Base-by-base conservation (phyloP, 1,140 invertebrate species). In the Pygmarrhopalites habei region DNA sequence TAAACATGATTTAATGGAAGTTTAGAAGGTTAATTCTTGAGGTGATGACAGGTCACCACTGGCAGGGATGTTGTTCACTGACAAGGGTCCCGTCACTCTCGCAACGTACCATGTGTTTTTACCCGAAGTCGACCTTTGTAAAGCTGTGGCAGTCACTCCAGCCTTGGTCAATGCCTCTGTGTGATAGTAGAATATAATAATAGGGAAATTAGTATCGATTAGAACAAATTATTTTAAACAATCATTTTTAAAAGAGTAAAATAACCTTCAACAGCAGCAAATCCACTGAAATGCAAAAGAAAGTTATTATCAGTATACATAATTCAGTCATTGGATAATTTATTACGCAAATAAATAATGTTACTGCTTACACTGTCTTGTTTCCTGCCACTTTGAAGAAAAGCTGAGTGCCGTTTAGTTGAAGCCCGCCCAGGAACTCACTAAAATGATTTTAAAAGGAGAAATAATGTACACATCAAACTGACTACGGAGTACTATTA, bases 241-340 rank as follows among this genome's bases (percentile, higher is more conserved):
- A n/a, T n/a, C n/a, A n/a, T n/a, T n/a, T n/a, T n/a, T n/a, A n/a
- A n/a, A n/a, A n/a, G n/a, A n/a, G 15, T 35, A 35, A 35, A 35
- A 35, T 35, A 35, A 68, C 66, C 62, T 58, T 68, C 66, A 52
- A 68, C 39, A 2, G 35, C 30, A 55, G 58, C 55, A 49, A 49
- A 64, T 15, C 62, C 59, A 60, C 39, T 44, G 14, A n/a, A n/a
- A n/a, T n/a, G n/a, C n/a, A n/a, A n/a, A n/a, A n/a, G n/a, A n/a
- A n/a, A n/a, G n/a, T n/a, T n/a, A n/a, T n/a, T n/a, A n/a, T n/a
- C n/a, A n/a, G n/a, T n/a, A n/a, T n/a, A n/a, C n/a, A n/a, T n/a
- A n/a, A n/a, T n/a, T n/a, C n/a, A n/a, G n/a, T n/a, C n/a, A n/a
- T n/a, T n/a, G n/a, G n/a, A n/a, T n/a, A n/a, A n/a, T n/a, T n/a